phyloP scores from a whole-genome alignment of 2,797 vertebrate species.

The Karalla daura region DNA sequence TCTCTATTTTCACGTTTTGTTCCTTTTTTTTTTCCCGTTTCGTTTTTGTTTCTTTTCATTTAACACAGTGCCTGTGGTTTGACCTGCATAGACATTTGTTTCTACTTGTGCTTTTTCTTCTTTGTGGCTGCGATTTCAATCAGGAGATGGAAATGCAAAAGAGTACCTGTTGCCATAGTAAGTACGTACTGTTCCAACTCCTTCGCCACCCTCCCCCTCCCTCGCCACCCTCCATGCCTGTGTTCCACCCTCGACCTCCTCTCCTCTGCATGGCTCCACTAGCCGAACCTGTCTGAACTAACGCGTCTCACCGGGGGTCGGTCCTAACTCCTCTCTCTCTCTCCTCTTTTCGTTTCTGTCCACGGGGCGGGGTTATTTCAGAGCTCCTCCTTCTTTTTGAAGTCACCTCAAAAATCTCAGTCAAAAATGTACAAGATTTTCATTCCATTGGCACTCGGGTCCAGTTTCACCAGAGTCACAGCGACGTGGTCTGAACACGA shows the following conservation, averaged over 20 bases:
- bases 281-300: slow-evolving; percentile 71
- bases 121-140: slow-evolving; percentile 97
- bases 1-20: too few relatives aligned
- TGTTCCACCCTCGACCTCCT: slow-evolving; percentile 61
- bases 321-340: slow-evolving; percentile 18
- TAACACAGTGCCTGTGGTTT: slow-evolving; percentile 93
- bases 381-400: slow-evolving; percentile 57
- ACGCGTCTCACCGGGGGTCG: slow-evolving; percentile 32
- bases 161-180: slow-evolving; percentile 99
- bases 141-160: slow-evolving; percentile 99
- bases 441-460: neutral
- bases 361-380: slow-evolving; percentile 78
- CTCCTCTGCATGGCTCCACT: slow-evolving; percentile 82
- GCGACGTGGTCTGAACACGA: slow-evolving; percentile 10
- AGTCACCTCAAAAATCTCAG: too few relatives aligned
- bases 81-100: slow-evolving; percentile 96
- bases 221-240: slow-evolving; percentile 64
- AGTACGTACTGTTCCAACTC: slow-evolving; percentile 90
- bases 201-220: slow-evolving; percentile 54
- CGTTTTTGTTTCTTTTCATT: slow-evolving; percentile 63
- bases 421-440: neutral
- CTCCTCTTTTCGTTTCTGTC: slow-evolving; percentile 56
- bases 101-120: slow-evolving; percentile 99
- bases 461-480: neutral
- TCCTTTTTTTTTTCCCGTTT: slow-evolving; percentile 15